These are phyloP conservation scores for Hypolimnas misippus DNA, from an alignment of 2,888 invertebrate genomes.

Conservation along the genomic window DNA sequence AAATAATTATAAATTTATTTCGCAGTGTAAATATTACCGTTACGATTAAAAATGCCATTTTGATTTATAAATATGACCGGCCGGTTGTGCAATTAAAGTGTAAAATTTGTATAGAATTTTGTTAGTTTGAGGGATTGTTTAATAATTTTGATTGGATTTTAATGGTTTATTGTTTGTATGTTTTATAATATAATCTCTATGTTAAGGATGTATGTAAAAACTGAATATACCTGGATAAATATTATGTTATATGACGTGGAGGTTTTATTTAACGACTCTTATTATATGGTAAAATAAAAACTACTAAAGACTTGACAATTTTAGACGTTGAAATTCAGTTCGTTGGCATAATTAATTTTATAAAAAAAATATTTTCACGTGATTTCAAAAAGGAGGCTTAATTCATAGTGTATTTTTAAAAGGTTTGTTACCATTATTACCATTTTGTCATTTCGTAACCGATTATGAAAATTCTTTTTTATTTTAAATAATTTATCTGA, in stretches of 20 bases:
- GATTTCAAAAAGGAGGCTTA: too few species aligned
- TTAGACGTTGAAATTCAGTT: too few species aligned
- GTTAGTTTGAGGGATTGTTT: conserved; percentile 5
- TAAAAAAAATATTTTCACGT: too few species aligned
- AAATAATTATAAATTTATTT: neutral
- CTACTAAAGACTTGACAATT: too few species aligned
- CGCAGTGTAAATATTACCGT: conserved; percentile 22
- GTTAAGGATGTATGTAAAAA: conserved; percentile 18
- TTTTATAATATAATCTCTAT: conserved; percentile 3
- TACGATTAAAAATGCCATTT: conserved; percentile 31
- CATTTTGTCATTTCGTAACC: too few species aligned
- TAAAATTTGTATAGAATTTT: conserved; percentile 22
- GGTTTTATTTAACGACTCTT: neutral
- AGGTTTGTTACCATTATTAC: too few species aligned
- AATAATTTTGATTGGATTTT: conserved; percentile 14
- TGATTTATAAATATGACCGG: conserved; percentile 56
- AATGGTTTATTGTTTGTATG: too few species aligned
- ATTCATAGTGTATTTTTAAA: too few species aligned
- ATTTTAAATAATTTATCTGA: too few species aligned
- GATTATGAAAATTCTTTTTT: too few species aligned
- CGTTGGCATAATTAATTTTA: too few species aligned
- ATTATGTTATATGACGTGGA: neutral
- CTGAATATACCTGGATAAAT: conserved; percentile 5
- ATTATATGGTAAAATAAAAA: too few species aligned
- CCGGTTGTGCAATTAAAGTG: conserved; percentile 78